Conservation (phyloP, 2,113 vertebrate species). For the Peromyscus leucopus region DNA sequence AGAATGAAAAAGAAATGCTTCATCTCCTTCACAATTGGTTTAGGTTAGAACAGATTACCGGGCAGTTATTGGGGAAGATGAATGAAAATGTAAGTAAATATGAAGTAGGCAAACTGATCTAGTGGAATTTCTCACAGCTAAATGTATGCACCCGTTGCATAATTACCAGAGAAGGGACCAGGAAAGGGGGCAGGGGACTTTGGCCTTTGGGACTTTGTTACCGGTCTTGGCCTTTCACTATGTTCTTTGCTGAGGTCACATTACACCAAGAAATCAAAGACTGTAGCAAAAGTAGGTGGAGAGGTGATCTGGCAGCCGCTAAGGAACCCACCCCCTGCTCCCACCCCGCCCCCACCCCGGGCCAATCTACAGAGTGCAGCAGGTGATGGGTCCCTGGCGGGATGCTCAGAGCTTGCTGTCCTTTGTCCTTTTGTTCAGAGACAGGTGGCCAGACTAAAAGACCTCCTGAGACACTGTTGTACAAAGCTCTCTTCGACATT, state of each 20-base stretch:
- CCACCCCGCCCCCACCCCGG: too few relatives aligned
- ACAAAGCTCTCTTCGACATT: not conserved
- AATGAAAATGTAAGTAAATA: not conserved
- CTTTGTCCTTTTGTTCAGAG: conserved; percentile 7
- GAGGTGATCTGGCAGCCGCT: not conserved
- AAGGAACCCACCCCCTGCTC: not conserved
- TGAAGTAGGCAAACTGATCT: not conserved
- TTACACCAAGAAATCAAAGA: not conserved
- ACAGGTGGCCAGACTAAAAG: not conserved
- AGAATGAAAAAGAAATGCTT: too few relatives aligned
- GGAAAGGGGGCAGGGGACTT: not conserved
- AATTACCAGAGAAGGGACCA: not conserved
- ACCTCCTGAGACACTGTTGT: not conserved
- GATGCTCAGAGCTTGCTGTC: not conserved
- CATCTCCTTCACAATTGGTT: not conserved
- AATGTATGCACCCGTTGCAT: not conserved
- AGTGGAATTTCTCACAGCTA: not conserved
- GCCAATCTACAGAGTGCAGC: not conserved
- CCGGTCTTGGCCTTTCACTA: not conserved
- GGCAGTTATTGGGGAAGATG: not conserved
- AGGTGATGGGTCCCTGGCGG: not conserved
- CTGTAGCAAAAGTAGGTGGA: not conserved
- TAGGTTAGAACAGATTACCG: not conserved
- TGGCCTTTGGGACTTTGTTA: not conserved
- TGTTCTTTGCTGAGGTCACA: not conserved